Base-by-base conservation (phyloP, 2,113 vertebrate genomes). In the Cettia cetti region DNA sequence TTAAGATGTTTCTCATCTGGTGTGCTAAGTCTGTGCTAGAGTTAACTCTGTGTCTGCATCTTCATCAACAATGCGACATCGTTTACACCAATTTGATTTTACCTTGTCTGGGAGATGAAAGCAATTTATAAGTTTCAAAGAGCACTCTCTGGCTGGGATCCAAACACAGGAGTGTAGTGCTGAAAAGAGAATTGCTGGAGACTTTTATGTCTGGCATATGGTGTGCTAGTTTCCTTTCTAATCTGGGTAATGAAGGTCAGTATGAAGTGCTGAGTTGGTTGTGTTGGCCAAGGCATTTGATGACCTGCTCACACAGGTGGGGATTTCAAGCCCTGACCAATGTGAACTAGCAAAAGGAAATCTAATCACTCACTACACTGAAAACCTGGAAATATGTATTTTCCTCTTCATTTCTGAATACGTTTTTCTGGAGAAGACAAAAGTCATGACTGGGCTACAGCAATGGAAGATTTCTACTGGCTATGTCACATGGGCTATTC, bases 101-200 rank as follows among this genome's bases (percentile, higher is more conserved):
- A 95, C 94, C 96, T 96, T 95, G 93, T 94, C 95, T 96, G 81
- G 86, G 75, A 97, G 95, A 96, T 92, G 94, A 96, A 97, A 95
- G 95, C 94, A 95, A 94, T 97, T 96, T 97, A 95, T 95, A 97
- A 96, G 90, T 97, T 97, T 95, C 96, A 97, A 96, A 95, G 93
- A 94, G 92, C 78, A 86, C 68, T 88, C 5, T 78, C 92, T 96
- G 96, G 95, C 95, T 95, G 90, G 57, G 72, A 94, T 97, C 96
- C 96, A 97, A 97, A 83, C 64, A 53, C 92, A 96, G 75, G 86
- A 96, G 92, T 74, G 69, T 45, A 93, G 85, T 54, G 79, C 80
- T 93, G 93, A 78, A 86, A 93, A 94, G 93, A 93, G 90, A 94
- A 93, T 95, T 90, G 90, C 77, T 94, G 72, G 84, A 95, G 83